Evolutionary conservation across 1,140 invertebrate species (phyloP), one percentile per base, ranked within the genome.

Genomic region (Bradysia coprophila): DNA sequence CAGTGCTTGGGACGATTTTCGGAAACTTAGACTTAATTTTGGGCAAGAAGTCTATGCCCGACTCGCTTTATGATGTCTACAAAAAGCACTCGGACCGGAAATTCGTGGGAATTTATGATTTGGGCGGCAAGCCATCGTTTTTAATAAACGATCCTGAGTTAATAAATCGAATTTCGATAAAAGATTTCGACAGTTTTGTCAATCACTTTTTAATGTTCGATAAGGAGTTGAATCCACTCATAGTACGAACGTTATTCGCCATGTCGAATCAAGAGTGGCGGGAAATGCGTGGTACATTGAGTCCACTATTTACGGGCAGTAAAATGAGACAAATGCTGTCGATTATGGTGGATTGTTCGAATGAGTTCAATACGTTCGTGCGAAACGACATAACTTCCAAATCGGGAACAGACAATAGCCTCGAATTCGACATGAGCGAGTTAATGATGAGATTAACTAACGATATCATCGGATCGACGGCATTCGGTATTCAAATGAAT

Each of bases 171-270:
- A 57, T 75, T 3, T 54, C 61, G 0, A 56, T 76, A 0, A 74
- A 72, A 47, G 65, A 72, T 41, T 76, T 76, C 45, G 66, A 75
- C 4, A 50, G 68, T 47, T 77, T 76, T 42, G 49, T 61, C 0
- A 62, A 75, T 46, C 66, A 70, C 39, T 52, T 56, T 9, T 44
- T 48, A 1, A 10, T 46, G 11, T 18, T 38, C 16, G 36, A 38
- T 38, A 19, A 38, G 18, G 11, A 16, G 18, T 1, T 19, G 3
- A 20, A 38, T 5, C 36, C 36, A 18, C 18, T 38, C 2, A 20
- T 38, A 10, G 36, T 16, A 3, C n/a, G 18, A 18, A 4, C 36
- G 10, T 18, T 38, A 18, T 38, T 38, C 36, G 4, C 9, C 13
- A 61, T 75, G 48, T 63, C 59, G 55, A 70, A 67, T 42, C 52